Percentiles rank a stretch among this genome's conserved stretches.
phyloP scores from a whole-genome alignment of 2,113 vertebrate genomes.

The Lonchura striata region DNA sequence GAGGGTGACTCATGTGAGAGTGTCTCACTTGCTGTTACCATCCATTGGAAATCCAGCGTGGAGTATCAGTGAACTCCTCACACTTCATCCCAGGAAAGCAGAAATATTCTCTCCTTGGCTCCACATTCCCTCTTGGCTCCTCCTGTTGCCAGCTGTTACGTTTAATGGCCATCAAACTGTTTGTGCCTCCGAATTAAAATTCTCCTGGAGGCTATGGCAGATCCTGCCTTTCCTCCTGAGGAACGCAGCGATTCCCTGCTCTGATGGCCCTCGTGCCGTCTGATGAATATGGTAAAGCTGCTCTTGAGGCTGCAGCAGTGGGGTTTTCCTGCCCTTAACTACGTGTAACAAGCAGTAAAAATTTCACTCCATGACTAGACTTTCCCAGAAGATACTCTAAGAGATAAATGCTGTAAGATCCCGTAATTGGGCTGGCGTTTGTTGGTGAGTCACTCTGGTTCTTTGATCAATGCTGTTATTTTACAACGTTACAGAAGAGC shows the following conservation, averaged over 20 bases:
- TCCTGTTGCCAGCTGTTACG: conserved; percentile 46
- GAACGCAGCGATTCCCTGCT: neutral
- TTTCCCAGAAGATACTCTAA: conserved; percentile 17
- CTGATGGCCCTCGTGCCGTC: neutral
- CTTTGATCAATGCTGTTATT: neutral
- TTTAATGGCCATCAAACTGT: conserved; percentile 63
- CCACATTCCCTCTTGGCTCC: conserved; percentile 46
- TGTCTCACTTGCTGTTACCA: neutral
- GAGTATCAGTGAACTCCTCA: conserved; percentile 55
- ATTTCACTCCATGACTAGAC: neutral
- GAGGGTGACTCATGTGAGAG: conserved; percentile 42
- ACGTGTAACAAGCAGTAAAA: neutral
- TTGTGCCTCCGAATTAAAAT: conserved; percentile 58
- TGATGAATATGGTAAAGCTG: conserved; percentile 17
- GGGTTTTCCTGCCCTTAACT: neutral
- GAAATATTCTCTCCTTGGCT: conserved; percentile 56
- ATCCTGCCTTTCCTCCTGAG: conserved; percentile 48
- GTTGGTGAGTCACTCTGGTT: neutral
- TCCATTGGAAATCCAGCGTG: neutral
- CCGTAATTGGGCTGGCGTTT: neutral
- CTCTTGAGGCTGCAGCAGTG: neutral
- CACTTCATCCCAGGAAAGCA: conserved; percentile 14
- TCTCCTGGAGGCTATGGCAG: conserved; percentile 58
- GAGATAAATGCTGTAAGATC: neutral
- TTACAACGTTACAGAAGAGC: neutral